phyloP scores from a whole-genome alignment of 2,888 invertebrate species.

The Polietes domitor region DNA sequence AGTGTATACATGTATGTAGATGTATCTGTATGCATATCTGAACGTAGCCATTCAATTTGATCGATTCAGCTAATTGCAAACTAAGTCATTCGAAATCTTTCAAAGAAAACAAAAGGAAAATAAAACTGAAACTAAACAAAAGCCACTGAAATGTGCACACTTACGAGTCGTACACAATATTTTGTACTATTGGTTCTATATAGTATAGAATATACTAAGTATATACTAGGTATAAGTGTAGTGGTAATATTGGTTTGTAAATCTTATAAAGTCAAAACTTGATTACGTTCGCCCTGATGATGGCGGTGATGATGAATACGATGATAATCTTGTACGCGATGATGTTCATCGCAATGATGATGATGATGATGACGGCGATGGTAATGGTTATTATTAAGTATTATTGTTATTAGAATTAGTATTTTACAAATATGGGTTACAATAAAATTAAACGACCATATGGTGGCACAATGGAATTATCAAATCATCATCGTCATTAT shows the following conservation, averaged over 20 bases:
- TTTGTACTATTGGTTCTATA: neutral
- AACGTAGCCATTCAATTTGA: conserved; percentile 67
- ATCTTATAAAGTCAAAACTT: neutral
- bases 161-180: conserved; percentile 28
- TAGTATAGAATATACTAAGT: neutral
- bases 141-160: conserved; percentile 23
- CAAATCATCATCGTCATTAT: neutral
- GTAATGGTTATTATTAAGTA: conserved; percentile 50
- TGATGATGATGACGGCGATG: conserved; percentile 9
- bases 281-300: neutral
- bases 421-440: conserved; percentile 63
- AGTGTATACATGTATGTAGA: conserved; percentile 23
- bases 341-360: neutral
- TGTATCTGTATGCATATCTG: conserved; percentile 34
- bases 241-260: neutral
- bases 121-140: neutral
- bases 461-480: conserved; percentile 58
- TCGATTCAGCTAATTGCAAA: conserved; percentile 68
- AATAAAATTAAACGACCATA: conserved; percentile 57
- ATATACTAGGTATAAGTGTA: neutral
- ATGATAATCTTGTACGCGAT: neutral
- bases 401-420: conserved; percentile 31
- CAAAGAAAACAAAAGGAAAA: conserved; percentile 10
- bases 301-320: neutral
- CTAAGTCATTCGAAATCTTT: conserved; percentile 46